A percentile compares a stretch with the other conserved stretches of the same genome.
These are phyloP conservation scores for Campoletis sonorensis DNA, from an alignment of 1,140 invertebrate species.

Conservation along the genomic window DNA sequence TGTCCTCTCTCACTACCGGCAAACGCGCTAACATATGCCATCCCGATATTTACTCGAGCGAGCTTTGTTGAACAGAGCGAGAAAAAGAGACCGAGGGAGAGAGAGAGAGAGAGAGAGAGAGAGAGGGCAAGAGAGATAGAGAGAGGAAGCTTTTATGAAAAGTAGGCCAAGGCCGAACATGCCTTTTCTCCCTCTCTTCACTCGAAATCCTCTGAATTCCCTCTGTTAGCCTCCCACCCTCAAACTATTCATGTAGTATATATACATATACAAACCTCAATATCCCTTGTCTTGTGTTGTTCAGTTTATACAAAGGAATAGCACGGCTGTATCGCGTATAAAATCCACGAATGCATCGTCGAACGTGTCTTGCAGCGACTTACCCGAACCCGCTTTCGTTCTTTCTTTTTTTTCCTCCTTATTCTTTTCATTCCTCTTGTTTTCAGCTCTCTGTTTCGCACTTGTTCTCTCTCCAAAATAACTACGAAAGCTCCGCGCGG, in stretches of 20 bases:
- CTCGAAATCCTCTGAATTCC: constrained; percentile 9
- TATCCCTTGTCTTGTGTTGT: constrained; percentile 29
- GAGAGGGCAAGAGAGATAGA: background rate
- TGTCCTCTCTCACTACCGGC: background rate
- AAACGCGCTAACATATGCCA: constrained; percentile 31
- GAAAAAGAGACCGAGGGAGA: background rate
- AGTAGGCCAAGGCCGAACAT: constrained; percentile 34
- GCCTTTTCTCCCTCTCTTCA: constrained; percentile 31
- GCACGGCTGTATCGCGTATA: constrained; percentile 20
- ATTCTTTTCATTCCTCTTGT: background rate
- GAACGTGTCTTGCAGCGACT: constrained; percentile 46
- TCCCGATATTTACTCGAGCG: constrained; percentile 40
- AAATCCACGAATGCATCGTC: constrained; percentile 46
- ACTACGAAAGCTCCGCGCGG: background rate
- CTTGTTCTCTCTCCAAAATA: background rate
- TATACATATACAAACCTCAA: background rate
- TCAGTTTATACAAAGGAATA: constrained; percentile 33
- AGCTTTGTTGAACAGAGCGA: background rate
- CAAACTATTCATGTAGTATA: background rate
- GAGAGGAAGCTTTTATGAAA: constrained; percentile 15
- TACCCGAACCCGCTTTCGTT: constrained; percentile 17
- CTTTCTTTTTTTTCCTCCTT: background rate
- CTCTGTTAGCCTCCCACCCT: background rate
- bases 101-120: constrained; percentile 15
- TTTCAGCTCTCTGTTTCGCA: background rate